Conservation (phyloP, 2,113 vertebrate species). For the Rhinopomastus cyanomelas region DNA sequence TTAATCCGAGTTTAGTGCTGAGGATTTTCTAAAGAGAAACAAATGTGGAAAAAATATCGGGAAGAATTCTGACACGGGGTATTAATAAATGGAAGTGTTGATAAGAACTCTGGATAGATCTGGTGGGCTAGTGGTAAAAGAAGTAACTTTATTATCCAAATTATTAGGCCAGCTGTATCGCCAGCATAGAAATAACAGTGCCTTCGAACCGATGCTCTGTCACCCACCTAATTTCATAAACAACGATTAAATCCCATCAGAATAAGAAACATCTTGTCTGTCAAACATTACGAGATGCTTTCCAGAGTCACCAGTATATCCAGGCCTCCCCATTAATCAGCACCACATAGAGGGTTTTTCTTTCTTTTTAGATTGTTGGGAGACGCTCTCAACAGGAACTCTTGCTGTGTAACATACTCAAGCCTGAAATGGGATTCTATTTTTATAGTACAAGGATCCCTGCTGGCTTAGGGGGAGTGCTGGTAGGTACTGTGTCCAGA, state of each 20-base stretch:
- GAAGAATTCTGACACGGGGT: constrained; percentile 11
- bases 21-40: not conserved
- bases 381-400: constrained; percentile 35
- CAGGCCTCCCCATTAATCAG: constrained; percentile 41
- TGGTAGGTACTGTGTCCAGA: not conserved
- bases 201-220: constrained; percentile 16
- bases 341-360: not conserved
- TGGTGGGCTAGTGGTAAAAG: constrained; percentile 41
- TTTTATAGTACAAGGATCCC: constrained; percentile 16
- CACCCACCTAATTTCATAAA: constrained; percentile 49
- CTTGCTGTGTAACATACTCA: constrained; percentile 4
- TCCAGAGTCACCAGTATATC: constrained; percentile 27
- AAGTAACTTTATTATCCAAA: constrained; percentile 42
- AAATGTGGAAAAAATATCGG: constrained; percentile 40
- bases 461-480: not conserved
- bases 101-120: constrained; percentile 26
- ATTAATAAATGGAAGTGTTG: constrained; percentile 56
- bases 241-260: constrained; percentile 50
- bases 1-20: not conserved
- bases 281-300: constrained; percentile 44
- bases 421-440: constrained; percentile 11
- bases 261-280: constrained; percentile 51
- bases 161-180: constrained; percentile 44
- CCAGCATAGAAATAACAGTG: constrained; percentile 29
- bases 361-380: not conserved